Evolutionary conservation across 2,888 invertebrate genomes (phyloP), one percentile per base, ranked within the genome.

Genomic region (Sericinus montela): DNA sequence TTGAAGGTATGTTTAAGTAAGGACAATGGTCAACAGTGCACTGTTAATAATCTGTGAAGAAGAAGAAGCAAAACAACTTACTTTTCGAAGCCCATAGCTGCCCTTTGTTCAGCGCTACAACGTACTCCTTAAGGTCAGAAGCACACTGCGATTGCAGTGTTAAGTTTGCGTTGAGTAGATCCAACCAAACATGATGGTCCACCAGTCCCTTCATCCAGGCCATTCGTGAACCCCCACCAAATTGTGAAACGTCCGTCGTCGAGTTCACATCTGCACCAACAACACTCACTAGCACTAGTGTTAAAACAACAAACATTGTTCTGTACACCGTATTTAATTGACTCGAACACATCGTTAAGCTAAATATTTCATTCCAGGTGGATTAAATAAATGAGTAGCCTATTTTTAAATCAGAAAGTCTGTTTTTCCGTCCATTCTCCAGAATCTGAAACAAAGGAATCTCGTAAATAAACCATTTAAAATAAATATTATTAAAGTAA

Each of bases 61-160:
- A 25, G 8, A 8, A 25, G 8, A 5, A 25, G 25, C 6, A 25
- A 23, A 5, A 5, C 6, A 11, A 92, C 94, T 93, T 73, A 95
- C 95, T 94, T 87, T 92, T 93, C 29, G 94, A 92, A 8, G 95
- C 95, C 95, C 95, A 95, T 36, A 92, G 81, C 57, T 91, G 90
- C 47, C 93, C 94, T 45, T 91, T 90, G 54, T 90, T 89, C 13
- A 95, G 81, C 0, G 92, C 92, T 16, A 82, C 77, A 66, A 87
- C 55, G 53, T 88, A 88, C 82, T 80, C 65, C 89, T 88, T 63
- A 89, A 94, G 58, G 85, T 92, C 70, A 65, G 86, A 48, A 91
- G 84, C 46, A 90, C 93, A 66, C 73, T 83, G 78, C 11, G 58
- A 50, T n/a, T 80, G 70, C 37, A 85, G 56, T 1, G 71, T 61